Evolutionary conservation across 2,797 vertebrate genomes (phyloP), one percentile per base, ranked within the genome.

Genomic region (Cyprinodon diabolis): DNA sequence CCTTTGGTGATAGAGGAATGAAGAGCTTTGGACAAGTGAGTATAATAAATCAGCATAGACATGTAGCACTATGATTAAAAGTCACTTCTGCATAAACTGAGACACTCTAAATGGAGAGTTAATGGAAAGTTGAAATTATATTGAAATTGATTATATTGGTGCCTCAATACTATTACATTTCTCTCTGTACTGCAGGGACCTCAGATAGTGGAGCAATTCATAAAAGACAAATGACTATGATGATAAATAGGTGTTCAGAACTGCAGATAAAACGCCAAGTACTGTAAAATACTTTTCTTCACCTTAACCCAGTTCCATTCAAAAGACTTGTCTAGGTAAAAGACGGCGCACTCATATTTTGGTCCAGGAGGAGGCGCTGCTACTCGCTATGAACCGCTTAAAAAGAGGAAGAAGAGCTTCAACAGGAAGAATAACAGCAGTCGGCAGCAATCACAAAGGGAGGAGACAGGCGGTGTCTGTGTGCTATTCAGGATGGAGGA

Each of bases 401-500:
- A 35, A 23, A 9, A 17, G 35, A 19, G 4, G 60, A 63, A 63
- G 62, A 65, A 65, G 62, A 12, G 6, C 12, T 65, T 45, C 11
- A 68, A 74, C 73, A 60, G 86, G 55, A 87, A 80, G 57, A 80
- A 67, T 23, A 81, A 63, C 66, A 68, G 13, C 70, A 15, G 37
- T 60, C 37, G 56, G 37, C 77, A 71, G 79, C 1, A 11, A 67
- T 6, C 71, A 52, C 3, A 74, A 66, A 52, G 7, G 51, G 0
- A 43, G 0, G 0, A 0, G 13, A 5, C 4, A 0, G 10, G 12
- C 13, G 43, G 10, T 3, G 11, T 57, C 4, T 48, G 54, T 37
- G 21, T 47, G 52, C 23, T 62, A 12, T 45, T 5, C 35, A 82
- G 35, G 7, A 96, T 96, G 95, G 95, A 96, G 77, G 95, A 95